Base-by-base conservation (phyloP, 2,113 vertebrate genomes). In the Cavia aperea region DNA sequence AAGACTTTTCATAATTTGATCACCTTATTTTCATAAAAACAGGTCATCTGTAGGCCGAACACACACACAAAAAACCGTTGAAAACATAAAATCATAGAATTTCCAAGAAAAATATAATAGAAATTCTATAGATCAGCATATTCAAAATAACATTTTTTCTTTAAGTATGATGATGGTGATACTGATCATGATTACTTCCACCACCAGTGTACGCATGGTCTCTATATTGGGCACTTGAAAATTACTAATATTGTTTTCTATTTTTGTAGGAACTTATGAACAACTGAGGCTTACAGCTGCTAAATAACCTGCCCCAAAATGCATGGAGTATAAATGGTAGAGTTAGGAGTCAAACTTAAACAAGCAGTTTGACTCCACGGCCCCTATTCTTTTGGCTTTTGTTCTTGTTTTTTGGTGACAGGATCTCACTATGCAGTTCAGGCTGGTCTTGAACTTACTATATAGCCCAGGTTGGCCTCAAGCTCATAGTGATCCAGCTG, bases 21-120 rank as follows among this genome's bases (percentile, higher is more conserved):
- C 31, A 78, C 84, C 88, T 91, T 75, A 95, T 91, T 94, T 95
- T 89, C 65, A 94, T 86, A 91, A 92, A 91, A 89, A 31, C 21
- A 62, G 23, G 65, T 88, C 43, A 91, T 54, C 29, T 78, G 21
- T 78, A 93, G 79, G 70, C 23, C 29, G 90, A 49, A 92, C 51
- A 58, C 16, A 58, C 16, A 68, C 83, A 81, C 85, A 33, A 87
- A 87, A 18, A 89, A 68, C 90, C 36, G 39, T 60, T 88, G 56
- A 89, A 91, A 73, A 93, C 51, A 90, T 58, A 84, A 91, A 94
- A 89, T 91, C 24, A 63, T 10, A 94, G 73, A 92, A 86, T 68
- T 88, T 91, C n/a, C 15, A 93, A 83, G 39, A 70, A 93, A 91
- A 81, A 24, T 77, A 39, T 66, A 46, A 62, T 75, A 93, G 70